Conservation (phyloP, 2,888 invertebrate genomes). For the Nemapogon koenigi region DNA sequence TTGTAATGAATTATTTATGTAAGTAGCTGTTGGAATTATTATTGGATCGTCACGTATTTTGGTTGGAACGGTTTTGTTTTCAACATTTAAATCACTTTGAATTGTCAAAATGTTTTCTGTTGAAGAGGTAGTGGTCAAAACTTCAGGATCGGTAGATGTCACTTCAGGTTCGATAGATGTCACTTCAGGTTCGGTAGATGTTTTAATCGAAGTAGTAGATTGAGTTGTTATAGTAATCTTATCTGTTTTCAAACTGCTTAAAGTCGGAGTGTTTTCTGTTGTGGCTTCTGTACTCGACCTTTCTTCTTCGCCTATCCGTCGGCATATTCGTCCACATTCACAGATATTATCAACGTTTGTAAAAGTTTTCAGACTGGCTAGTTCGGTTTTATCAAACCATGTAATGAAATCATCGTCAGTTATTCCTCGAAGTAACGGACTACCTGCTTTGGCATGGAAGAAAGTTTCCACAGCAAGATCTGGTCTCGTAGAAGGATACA, state of each 20-base stretch:
- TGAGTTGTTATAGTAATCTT: slow-evolving; percentile 5
- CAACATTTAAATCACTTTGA: background rate
- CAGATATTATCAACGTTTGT: slow-evolving; percentile 58
- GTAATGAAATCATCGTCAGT: slow-evolving; percentile 71
- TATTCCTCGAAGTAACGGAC: slow-evolving; percentile 65
- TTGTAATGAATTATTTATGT: slow-evolving; percentile 22
- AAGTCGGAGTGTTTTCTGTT: slow-evolving; percentile 12
- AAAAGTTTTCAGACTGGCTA: slow-evolving; percentile 47
- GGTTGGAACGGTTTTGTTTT: slow-evolving; percentile 3
- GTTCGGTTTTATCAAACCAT: slow-evolving; percentile 69
- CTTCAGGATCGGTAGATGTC: background rate
- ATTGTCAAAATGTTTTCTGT: background rate
- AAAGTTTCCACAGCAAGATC: slow-evolving; percentile 70
- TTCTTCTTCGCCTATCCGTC: slow-evolving; percentile 43
- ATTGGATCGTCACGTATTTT: slow-evolving; percentile 29
- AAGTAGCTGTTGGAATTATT: slow-evolving; percentile 36
- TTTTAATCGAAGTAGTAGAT: no score
- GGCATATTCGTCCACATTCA: slow-evolving; percentile 59
- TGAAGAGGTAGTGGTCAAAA: background rate
- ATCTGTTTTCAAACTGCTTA: slow-evolving; percentile 10
- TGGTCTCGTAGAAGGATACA: slow-evolving; percentile 67
- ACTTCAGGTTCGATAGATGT: background rate
- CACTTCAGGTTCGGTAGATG: background rate
- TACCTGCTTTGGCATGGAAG: slow-evolving; percentile 68
- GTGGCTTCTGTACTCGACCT: slow-evolving; percentile 8